phyloP scores from a whole-genome alignment of 1,140 invertebrate genomes.

The Caenorhabditis tropicalis region DNA sequence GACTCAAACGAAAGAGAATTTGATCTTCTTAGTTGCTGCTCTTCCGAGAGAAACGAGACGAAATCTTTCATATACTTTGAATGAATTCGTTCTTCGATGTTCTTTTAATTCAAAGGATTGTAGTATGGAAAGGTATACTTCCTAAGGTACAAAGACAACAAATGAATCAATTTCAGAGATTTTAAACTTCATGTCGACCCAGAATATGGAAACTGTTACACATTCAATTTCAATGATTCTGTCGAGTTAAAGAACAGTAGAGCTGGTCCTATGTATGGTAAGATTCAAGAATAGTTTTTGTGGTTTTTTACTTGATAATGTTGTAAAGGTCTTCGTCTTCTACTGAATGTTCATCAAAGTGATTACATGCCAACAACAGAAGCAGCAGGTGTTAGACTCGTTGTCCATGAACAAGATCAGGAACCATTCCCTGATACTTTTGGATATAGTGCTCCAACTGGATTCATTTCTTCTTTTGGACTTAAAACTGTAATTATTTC shows the following conservation, averaged over 20 bases:
- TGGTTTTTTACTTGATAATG: not conserved
- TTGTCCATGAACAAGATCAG: conserved; percentile 71
- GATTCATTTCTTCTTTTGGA: conserved; percentile 72
- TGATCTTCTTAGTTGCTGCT: conserved; percentile 71
- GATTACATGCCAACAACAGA: conserved; percentile 72
- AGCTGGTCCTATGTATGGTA: conserved; percentile 61
- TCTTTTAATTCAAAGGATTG: conserved; percentile 71
- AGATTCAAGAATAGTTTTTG: not conserved
- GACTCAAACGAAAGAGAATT: conserved; percentile 70
- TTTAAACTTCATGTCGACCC: conserved; percentile 71
- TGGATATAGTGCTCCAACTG: conserved; percentile 69
- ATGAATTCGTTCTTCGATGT: conserved; percentile 71
- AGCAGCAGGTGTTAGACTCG: conserved; percentile 69
- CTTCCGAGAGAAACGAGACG: conserved; percentile 64
- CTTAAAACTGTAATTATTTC: conserved; percentile 65
- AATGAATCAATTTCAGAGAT: conserved; percentile 58
- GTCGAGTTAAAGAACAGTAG: conserved; percentile 68
- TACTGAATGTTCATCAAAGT: conserved; percentile 70
- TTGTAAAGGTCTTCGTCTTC: conserved; percentile 61
- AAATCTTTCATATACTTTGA: conserved; percentile 67
- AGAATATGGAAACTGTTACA: conserved; percentile 70
- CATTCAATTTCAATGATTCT: conserved; percentile 72
- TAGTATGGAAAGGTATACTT: conserved; percentile 33
- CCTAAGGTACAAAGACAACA: not conserved
- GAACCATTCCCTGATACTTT: conserved; percentile 72